Conservation (phyloP, 2,888 invertebrate species). For the Monopis laevigella region DNA sequence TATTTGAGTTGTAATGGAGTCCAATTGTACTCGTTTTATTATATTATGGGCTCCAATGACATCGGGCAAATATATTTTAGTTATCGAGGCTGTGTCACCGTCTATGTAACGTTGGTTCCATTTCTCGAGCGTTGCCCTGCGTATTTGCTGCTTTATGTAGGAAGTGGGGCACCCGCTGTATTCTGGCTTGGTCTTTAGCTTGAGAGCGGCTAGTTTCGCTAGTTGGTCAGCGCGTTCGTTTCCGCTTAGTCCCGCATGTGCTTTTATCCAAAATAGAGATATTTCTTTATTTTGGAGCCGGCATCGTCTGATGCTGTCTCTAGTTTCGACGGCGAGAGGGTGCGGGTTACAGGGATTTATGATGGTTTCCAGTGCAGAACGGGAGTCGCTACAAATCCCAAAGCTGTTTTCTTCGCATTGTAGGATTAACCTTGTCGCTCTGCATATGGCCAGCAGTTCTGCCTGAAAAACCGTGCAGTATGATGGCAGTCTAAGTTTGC, state of each 20-base stretch:
- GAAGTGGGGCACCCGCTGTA: too few species aligned
- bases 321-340: too few species aligned
- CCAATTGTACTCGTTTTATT: too few species aligned
- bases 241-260: background rate
- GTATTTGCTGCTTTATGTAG: too few species aligned
- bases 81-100: background rate
- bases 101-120: background rate
- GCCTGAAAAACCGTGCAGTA: slow-evolving; percentile 1
- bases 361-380: background rate
- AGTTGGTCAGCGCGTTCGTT: background rate
- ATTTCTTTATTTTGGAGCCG: background rate
- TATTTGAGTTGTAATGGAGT: too few species aligned
- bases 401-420: background rate
- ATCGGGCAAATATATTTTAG: too few species aligned
- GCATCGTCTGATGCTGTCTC: background rate
- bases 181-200: too few species aligned
- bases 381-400: background rate
- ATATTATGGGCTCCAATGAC: too few species aligned
- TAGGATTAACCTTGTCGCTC: background rate
- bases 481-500: background rate
- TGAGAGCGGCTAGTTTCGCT: too few species aligned
- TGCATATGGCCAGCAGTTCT: slow-evolving; percentile 4
- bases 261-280: background rate
- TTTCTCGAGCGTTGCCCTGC: background rate
- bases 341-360: too few species aligned